These are phyloP conservation scores for Discoglossus pictus DNA, from an alignment of 2,797 vertebrate species.

Conservation along the genomic window DNA sequence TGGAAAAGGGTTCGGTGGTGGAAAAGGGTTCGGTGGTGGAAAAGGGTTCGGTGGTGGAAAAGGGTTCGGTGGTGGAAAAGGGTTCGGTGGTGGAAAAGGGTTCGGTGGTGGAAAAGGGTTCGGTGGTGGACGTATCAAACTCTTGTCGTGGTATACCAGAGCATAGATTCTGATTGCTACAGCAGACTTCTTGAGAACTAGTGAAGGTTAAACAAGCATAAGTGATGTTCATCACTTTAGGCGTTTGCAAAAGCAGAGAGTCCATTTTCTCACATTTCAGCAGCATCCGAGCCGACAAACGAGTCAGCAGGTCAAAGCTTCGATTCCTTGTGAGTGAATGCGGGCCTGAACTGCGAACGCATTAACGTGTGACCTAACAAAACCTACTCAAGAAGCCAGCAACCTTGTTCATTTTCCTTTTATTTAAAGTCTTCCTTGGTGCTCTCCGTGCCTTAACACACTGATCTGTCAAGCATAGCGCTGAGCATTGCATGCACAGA, in stretches of 20 bases:
- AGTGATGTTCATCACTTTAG: slow-evolving; percentile 64
- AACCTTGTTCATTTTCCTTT: slow-evolving; percentile 53
- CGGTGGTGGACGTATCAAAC: no score
- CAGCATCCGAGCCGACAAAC: slow-evolving; percentile 57
- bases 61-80: no score
- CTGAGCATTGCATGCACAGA: slow-evolving; percentile 59
- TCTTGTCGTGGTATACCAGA: no score
- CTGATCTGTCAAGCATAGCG: slow-evolving; percentile 55
- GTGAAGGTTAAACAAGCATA: slow-evolving; percentile 66
- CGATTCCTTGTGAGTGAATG: slow-evolving; percentile 51
- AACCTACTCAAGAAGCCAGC: slow-evolving; percentile 32
- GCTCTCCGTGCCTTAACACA: slow-evolving; percentile 48
- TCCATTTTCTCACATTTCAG: slow-evolving; percentile 67
- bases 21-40: no score
- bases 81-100: no score
- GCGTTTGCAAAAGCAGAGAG: slow-evolving; percentile 61
- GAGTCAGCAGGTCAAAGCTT: slow-evolving; percentile 60
- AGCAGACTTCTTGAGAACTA: slow-evolving; percentile 54
- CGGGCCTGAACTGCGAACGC: slow-evolving; percentile 31
- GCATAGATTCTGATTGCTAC: slow-evolving; percentile 27
- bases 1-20: no score
- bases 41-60: no score
- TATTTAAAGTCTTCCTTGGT: slow-evolving; percentile 49
- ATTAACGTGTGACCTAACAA: slow-evolving; percentile 50
- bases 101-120: no score